Evolutionary conservation across 2,888 invertebrate genomes (phyloP), one percentile per base, ranked within the genome.

Genomic region (Neuroscelio doddi): DNA sequence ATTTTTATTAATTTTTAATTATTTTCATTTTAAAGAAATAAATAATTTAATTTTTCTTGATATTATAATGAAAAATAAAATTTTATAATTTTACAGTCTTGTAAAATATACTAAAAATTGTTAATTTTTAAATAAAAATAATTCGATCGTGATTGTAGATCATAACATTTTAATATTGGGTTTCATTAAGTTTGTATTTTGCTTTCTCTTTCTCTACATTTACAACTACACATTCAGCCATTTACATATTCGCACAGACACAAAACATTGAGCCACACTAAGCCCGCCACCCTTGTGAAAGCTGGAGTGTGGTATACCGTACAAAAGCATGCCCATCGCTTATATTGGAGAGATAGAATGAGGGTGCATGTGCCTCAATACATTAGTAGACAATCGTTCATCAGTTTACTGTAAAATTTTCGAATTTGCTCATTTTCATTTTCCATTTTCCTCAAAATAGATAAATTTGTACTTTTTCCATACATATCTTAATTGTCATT

Each of bases 161-260:
- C n/a, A n/a, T n/a, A n/a, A n/a, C n/a, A n/a, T n/a, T n/a, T n/a
- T n/a, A n/a, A n/a, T n/a, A n/a, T n/a, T n/a, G n/a, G n/a, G n/a
- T n/a, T 42, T 41, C 46, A 49, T 57, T 50, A 58, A 55, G 57
- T 62, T 58, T 66, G 58, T 57, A 53, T 51, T 61, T 53, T 47
- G 67, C 67, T 63, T 67, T 67, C 63, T 67, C 63, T 63, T 63
- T 67, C 59, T 55, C 62, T 7, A 17, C 36, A 21, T 4, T 41
- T 8, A 10, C 55, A 50, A 56, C 45, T 56, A 55, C 62, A 62
- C 50, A 62, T 24, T 41, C 38, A 45, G 58, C 56, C 51, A 61
- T 59, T 64, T 59, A 49, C 63, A 42, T 67, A 59, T 61, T 38
- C 46, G 63, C 56, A 30, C n/a, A 24, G 41, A 24, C 7, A 12